Base-by-base conservation (phyloP, 1,140 invertebrate species). In the Rhagoletis zephyria region DNA sequence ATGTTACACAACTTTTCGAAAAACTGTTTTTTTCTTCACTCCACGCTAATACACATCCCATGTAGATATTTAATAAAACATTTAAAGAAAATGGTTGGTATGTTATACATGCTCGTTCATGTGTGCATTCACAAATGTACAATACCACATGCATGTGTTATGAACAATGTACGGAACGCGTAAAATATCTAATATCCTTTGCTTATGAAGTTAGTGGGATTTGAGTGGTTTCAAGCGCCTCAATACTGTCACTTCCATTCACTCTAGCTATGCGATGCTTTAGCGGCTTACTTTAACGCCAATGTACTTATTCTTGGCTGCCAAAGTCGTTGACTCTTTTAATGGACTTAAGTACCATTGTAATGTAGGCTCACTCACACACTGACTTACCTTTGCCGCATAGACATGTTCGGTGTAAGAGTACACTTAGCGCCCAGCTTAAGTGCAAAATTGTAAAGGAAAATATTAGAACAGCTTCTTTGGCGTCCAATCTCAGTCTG, bases 311-410 rank as follows among this genome's bases (percentile, higher is more conserved):
- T 16, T 56, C 40, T 12, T 19, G 7, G 19, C 40, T 45, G 40
- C 10, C 14, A 45, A 45, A 74, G 67, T 74, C 67, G 40, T 74
- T 74, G 67, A 74, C 67, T 74, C 42, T 48, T 74, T 48, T 74
- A 74, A 74, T 74, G 67, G 67, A 74, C 67, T 74, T 42, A 74
- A 45, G 67, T 48, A n/a, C 12, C 16, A 16, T 74, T 74, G 40
- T 42, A 74, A 74, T 74, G 42, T 74, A 74, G 42, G 42, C 42
- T 74, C 67, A 74, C 67, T 16, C 16, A 48, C 5, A 4, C n/a
- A 19, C 3, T 2, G 6, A 6, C n/a, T 3, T 14, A 74, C 16
- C 67, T 74, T 48, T 7, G 42, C 7, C 45, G 30, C 30, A 74
- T 16, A 42, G 67, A 12, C 40, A n/a, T 48, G 40, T 42, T 67